A percentile compares a stretch with the other conserved stretches of the same genome.
phyloP scores from a whole-genome alignment of 1,140 invertebrate species.

The Drosophila nebulosa region DNA sequence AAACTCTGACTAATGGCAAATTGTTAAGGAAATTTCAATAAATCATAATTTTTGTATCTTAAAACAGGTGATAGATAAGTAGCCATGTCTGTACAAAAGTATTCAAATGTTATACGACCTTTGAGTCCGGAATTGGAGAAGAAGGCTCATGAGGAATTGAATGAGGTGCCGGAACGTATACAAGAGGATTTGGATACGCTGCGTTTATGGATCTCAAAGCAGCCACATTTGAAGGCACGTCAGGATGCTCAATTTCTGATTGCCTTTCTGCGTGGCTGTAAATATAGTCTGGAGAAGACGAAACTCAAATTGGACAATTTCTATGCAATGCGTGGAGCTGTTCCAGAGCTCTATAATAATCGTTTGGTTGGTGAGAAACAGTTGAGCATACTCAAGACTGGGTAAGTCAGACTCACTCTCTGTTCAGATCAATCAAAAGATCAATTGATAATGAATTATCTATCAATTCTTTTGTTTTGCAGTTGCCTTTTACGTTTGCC shows the following conservation, averaged over 20 bases:
- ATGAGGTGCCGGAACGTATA: slow-evolving; percentile 83
- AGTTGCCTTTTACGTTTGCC: slow-evolving; percentile 75
- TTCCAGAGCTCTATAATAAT: slow-evolving; percentile 83
- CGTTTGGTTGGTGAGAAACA: slow-evolving; percentile 70
- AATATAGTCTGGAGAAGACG: slow-evolving; percentile 86
- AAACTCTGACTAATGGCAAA: slow-evolving; percentile 36
- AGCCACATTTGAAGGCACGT: slow-evolving; percentile 83
- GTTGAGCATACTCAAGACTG: slow-evolving; percentile 63
- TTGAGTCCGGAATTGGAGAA: slow-evolving; percentile 77
- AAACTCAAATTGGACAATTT: slow-evolving; percentile 86
- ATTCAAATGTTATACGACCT: slow-evolving; percentile 63
- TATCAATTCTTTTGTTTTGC: not conserved
- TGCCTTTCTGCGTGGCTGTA: slow-evolving; percentile 85
- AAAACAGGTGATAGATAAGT: slow-evolving; percentile 43
- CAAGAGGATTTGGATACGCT: slow-evolving; percentile 83
- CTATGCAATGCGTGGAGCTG: slow-evolving; percentile 83
- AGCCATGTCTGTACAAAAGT: slow-evolving; percentile 42
- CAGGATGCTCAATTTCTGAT: slow-evolving; percentile 84
- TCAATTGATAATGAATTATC: not conserved
- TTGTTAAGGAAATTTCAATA: slow-evolving; percentile 58
- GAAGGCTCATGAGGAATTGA: slow-evolving; percentile 83
- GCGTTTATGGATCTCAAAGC: slow-evolving; percentile 85
- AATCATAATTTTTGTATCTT: slow-evolving; percentile 48
- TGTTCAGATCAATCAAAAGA: not conserved
- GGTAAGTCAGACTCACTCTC: slow-evolving; percentile 23